A percentile compares a stretch with the other conserved stretches of the same genome.
Evolutionary conservation across 2,888 invertebrate genomes (phyloP).

Genomic region (Nomada fucata): DNA sequence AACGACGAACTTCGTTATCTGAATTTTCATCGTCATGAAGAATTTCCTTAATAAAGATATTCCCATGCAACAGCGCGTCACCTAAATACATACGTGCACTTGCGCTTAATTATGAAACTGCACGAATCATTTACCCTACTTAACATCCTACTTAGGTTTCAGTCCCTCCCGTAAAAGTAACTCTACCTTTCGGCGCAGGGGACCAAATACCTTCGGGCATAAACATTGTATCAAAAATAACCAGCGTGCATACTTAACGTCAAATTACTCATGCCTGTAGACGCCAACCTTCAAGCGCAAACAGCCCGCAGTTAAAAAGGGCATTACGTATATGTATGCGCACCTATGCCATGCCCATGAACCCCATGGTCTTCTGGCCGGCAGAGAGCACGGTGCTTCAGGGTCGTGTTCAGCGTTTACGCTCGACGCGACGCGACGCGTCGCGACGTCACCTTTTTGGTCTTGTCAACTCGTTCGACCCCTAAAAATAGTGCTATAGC

Average conservation of each 20-base stretch:
- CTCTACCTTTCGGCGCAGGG: too few relatives aligned
- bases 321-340: not conserved
- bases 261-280: not conserved
- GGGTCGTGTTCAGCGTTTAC: conserved; percentile 8
- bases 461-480: conserved; percentile 5
- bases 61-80: too few relatives aligned
- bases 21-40: too few relatives aligned
- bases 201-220: not conserved
- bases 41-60: too few relatives aligned
- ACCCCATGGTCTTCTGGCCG: not conserved
- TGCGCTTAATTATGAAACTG: too few relatives aligned
- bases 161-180: too few relatives aligned
- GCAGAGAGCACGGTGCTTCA: not conserved
- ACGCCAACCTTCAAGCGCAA: not conserved
- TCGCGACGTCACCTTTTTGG: conserved; percentile 31
- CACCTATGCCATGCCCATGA: conserved; percentile 18
- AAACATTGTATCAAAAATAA: not conserved
- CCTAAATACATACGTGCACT: too few relatives aligned
- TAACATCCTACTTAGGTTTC: too few relatives aligned
- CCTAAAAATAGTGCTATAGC: conserved; percentile 41
- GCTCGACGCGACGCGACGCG: not conserved
- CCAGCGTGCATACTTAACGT: not conserved
- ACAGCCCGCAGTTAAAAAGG: not conserved
- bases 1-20: too few relatives aligned
- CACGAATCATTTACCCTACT: too few relatives aligned